Evolutionary conservation across 2,797 vertebrate genomes (phyloP).

Genomic region (Thripadectes ignobilis): DNA sequence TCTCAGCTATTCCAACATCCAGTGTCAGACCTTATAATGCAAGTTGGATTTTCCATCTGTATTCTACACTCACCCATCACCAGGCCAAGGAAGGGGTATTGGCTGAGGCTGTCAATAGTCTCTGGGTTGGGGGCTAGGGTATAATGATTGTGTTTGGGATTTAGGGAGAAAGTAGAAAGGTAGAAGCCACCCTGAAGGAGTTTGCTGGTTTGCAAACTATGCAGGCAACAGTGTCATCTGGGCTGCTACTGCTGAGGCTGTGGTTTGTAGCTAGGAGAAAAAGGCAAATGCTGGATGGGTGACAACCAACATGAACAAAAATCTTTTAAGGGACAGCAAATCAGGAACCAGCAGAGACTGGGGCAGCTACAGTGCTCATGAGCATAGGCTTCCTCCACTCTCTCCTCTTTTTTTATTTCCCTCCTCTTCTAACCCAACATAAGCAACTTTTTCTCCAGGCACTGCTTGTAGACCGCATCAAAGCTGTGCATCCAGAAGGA

Average conservation of each 20-base stretch:
- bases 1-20: neutral
- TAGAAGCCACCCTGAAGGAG: neutral
- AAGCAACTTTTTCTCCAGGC: slow-evolving; percentile 24
- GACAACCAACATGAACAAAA: neutral
- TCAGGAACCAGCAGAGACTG: neutral
- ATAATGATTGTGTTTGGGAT: accelerated
- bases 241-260: accelerated
- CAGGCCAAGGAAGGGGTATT: neutral
- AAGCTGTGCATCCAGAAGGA: slow-evolving; percentile 35
- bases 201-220: neutral
- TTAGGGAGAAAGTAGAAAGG: neutral
- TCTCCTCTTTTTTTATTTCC: neutral
- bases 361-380: neutral
- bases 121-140: neutral
- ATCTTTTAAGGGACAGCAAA: neutral
- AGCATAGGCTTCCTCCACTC: neutral
- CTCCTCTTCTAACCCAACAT: neutral
- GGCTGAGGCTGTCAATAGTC: neutral
- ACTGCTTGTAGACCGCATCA: neutral
- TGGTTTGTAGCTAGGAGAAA: neutral
- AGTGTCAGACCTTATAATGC: accelerated
- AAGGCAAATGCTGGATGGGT: neutral
- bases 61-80: neutral
- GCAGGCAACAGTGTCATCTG: accelerated
- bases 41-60: neutral